Evolutionary conservation across 2,113 vertebrate species (phyloP), one percentile per base, ranked within the genome.

Genomic region (Indicator maculatus): DNA sequence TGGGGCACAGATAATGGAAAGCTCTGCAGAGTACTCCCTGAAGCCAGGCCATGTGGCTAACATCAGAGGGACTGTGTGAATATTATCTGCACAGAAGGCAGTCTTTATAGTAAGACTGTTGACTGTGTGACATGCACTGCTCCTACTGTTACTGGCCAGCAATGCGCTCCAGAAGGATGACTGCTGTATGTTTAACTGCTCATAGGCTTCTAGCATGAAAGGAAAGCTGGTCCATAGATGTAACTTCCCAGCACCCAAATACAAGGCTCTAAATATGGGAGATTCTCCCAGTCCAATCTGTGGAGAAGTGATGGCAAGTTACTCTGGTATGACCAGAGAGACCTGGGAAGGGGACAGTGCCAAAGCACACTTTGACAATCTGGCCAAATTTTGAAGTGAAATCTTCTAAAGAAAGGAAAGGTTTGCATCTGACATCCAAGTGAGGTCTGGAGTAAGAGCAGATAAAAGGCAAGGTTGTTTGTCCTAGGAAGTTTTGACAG

Each of bases 41-140:
- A 85, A 76, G 87, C 41, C 5, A 41, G 56, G 89, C 89, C 87
- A 94, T 38, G 78, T 91, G 91, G 93, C 71, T 64, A 91, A n/a
- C 82, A 77, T 91, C 84, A 92, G 71, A 89, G 28, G 27, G 36
- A 30, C 26, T 1, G 24, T 14, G 66, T 41, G 26, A 82, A 36
- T 55, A 2, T 8, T 8, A 83, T 85, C 89, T 86, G 53, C 69
- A 64, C 0, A 53, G 69, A 53, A 81, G 81, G 74, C 63, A 11
- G 38, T 33, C 59, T 90, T 72, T 39, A n/a, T 79, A 81, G 38
- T 44, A 47, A 36, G 45, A 64, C 0, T 50, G 33, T 28, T 76
- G 63, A 52, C 41, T 56, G 60, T 16, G 28, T 19, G 59, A 70
- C 27, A 9, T 17, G 23, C 33, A 19, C 27, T 33, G 81, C n/a